Percentiles rank a stretch among this genome's conserved stretches.
phyloP scores from a whole-genome alignment of 2,113 vertebrate genomes.

The Brachypodius melanocephalos region DNA sequence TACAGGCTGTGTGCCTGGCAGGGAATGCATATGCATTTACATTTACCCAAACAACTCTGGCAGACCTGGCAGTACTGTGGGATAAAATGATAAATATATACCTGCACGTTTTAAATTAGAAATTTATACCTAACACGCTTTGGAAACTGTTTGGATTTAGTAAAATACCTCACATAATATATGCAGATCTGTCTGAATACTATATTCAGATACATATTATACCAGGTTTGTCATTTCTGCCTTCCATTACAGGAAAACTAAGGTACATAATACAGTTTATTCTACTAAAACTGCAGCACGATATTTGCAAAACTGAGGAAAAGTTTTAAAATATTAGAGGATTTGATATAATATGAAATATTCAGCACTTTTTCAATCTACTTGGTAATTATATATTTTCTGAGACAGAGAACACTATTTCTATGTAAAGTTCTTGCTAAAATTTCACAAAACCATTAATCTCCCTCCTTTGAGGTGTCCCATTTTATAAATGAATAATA shows the following conservation, averaged over 20 bases:
- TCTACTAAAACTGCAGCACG: not conserved
- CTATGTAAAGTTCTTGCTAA: not conserved
- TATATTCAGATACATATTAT: not conserved
- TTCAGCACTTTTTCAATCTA: not conserved
- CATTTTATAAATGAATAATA: conserved; percentile 6
- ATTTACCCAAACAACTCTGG: not conserved
- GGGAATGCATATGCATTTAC: not conserved
- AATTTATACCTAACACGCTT: not conserved
- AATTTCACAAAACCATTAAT: not conserved
- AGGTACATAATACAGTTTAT: rapidly evolving
- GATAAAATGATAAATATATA: not conserved
- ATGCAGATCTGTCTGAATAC: not conserved
- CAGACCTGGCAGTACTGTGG: not conserved
- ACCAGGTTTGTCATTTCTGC: not conserved
- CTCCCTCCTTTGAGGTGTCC: not conserved
- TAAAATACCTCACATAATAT: not conserved
- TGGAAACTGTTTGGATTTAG: not conserved
- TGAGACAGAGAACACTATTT: not conserved
- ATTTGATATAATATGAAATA: not conserved
- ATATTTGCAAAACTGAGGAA: not conserved
- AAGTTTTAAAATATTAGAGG: not conserved
- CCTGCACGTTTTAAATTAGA: not conserved
- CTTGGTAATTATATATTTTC: not conserved
- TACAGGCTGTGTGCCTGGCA: not conserved
- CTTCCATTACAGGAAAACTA: not conserved